Conservation (phyloP, 1,140 invertebrate genomes). For the Euglossa dilemma region DNA sequence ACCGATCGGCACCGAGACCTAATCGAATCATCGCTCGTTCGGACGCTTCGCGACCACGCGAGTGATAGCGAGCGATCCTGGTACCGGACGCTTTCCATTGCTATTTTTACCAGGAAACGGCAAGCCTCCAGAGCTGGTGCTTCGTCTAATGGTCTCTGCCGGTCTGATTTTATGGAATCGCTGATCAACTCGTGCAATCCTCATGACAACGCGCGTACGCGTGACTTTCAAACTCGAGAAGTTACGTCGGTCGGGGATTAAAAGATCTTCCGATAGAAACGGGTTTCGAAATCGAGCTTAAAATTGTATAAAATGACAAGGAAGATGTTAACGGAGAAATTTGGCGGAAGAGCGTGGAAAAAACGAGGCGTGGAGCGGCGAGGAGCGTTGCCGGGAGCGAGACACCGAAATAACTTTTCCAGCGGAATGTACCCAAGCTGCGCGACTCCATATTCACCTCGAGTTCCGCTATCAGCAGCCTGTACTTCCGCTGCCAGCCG, state of each 20-base stretch:
- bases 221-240: no score
- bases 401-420: conserved; percentile 49
- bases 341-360: no score
- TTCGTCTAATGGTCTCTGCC: not conserved
- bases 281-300: no score
- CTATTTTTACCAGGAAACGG: not conserved
- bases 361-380: no score
- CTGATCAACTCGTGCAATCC: not conserved
- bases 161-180: not conserved
- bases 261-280: no score
- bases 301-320: no score
- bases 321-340: no score
- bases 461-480: conserved; percentile 71
- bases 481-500: conserved; percentile 66
- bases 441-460: conserved; percentile 59
- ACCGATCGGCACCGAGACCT: not conserved
- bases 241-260: no score
- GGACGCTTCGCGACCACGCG: conserved; percentile 15
- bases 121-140: no score
- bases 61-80: conserved; percentile 32
- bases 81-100: not conserved
- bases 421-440: conserved; percentile 56
- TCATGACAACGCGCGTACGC: no score
- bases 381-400: not conserved
- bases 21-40: conserved; percentile 43